These are phyloP conservation scores for Carduelis carduelis DNA, from an alignment of 2,797 vertebrate species.

Conservation along the genomic window DNA sequence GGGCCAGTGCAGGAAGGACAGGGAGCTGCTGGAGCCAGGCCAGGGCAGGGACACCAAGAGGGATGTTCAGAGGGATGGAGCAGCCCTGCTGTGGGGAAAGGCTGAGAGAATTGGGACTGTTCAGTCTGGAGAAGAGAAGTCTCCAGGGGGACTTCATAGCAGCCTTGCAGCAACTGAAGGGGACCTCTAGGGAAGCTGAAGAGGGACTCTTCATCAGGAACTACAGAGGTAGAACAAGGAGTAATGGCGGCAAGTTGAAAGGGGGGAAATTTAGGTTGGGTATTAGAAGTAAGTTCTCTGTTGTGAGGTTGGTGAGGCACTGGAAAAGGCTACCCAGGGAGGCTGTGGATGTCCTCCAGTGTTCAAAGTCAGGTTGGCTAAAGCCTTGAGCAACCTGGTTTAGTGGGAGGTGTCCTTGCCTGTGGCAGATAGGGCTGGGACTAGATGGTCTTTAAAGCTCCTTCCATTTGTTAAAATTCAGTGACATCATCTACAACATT, in stretches of 20 bases:
- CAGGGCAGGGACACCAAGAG: not conserved
- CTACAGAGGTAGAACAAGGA: not conserved
- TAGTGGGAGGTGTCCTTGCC: not conserved
- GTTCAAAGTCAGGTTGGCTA: not conserved
- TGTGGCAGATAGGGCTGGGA: fast-evolving
- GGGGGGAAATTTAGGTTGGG: not conserved
- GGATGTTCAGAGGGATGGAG: not conserved
- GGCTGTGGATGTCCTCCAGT: not conserved
- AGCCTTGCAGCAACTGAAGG: not conserved
- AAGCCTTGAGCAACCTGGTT: not conserved
- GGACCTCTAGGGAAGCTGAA: not conserved
- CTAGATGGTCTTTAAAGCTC: not conserved
- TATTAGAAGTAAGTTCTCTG: not conserved
- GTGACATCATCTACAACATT: not conserved
- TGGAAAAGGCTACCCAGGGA: not conserved
- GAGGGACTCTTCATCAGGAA: not conserved
- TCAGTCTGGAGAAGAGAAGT: not conserved
- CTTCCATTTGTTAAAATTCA: not conserved
- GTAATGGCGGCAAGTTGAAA: not conserved
- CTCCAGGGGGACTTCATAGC: not conserved
- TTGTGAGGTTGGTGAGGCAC: not conserved
- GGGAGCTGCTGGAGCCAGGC: not conserved
- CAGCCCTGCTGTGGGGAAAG: not conserved
- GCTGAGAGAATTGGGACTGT: fast-evolving
- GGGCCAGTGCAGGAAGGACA: not conserved